These are phyloP conservation scores for Exaiptasia diaphana DNA, from an alignment of 64 coral and sea anemone species.

Conservation along the genomic window DNA sequence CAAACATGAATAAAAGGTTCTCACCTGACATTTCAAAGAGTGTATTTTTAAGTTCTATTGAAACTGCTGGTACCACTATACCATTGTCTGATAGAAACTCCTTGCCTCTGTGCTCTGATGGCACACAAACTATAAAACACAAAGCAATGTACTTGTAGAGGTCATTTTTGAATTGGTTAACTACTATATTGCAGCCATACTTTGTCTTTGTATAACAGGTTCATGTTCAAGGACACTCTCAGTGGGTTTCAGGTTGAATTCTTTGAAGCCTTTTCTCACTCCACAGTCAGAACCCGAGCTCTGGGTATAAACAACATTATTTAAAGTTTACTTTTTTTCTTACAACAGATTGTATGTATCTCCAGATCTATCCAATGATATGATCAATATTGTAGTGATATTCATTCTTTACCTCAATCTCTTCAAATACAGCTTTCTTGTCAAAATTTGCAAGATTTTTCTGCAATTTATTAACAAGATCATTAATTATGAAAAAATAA, in stretches of 20 bases:
- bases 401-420: conserved; percentile 1
- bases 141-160: not conserved
- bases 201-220: conserved; percentile 15
- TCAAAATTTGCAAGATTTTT: conserved; percentile 30
- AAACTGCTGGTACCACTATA: not conserved
- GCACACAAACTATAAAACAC: not conserved
- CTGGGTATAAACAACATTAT: not conserved
- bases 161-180: not conserved
- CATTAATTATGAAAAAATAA: not conserved
- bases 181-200: not conserved
- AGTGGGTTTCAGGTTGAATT: conserved; percentile 6
- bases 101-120: conserved; percentile 10
- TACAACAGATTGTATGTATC: not conserved
- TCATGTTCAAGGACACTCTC: not conserved
- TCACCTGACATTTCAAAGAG: conserved; percentile 6
- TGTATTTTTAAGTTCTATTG: not conserved
- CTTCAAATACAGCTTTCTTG: conserved; percentile 26
- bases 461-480: not conserved
- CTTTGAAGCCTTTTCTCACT: conserved; percentile 10
- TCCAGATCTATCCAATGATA: not conserved
- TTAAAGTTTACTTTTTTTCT: not conserved
- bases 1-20: too few relatives aligned
- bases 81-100: not conserved
- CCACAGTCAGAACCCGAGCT: not conserved
- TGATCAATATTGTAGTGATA: not conserved